These are phyloP conservation scores for Knipowitschia caucasica DNA, from an alignment of 2,797 vertebrate species.

Conservation along the genomic window DNA sequence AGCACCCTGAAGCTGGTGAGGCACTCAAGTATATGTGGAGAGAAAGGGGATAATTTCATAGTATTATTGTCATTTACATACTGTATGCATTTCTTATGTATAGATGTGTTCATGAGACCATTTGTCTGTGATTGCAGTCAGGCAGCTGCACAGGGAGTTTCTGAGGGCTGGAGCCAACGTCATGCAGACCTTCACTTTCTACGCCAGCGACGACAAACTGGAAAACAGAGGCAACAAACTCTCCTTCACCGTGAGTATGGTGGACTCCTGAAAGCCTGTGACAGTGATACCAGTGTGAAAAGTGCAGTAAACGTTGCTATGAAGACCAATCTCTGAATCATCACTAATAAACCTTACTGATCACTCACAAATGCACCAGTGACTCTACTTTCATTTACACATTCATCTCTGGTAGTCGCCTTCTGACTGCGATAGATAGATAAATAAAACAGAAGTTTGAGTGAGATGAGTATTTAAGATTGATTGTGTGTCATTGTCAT, in stretches of 20 bases:
- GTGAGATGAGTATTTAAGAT: background rate
- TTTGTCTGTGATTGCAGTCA: conserved; percentile 66
- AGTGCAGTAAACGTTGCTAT: no score
- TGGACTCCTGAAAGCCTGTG: background rate
- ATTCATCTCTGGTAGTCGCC: no score
- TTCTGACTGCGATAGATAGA: no score
- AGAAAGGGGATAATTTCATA: no score
- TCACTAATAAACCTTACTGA: no score
- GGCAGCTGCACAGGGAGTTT: conserved; percentile 92
- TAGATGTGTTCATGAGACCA: background rate
- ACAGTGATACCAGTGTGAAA: no score
- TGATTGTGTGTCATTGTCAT: background rate
- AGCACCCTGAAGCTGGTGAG: conserved; percentile 92
- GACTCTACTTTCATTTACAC: no score
- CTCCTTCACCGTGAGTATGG: conserved; percentile 54
- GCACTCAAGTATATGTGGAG: background rate
- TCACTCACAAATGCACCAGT: no score
- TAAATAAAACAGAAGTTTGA: no score
- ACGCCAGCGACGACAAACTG: conserved; percentile 92
- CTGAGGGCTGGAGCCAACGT: conserved; percentile 87
- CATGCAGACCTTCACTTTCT: conserved; percentile 94
- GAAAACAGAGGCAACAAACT: conserved; percentile 90
- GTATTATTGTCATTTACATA: no score
- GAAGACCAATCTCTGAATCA: no score
- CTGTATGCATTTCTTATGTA: no score